Base-by-base conservation (phyloP, 2,113 vertebrate genomes). In the Synchiropus splendidus region DNA sequence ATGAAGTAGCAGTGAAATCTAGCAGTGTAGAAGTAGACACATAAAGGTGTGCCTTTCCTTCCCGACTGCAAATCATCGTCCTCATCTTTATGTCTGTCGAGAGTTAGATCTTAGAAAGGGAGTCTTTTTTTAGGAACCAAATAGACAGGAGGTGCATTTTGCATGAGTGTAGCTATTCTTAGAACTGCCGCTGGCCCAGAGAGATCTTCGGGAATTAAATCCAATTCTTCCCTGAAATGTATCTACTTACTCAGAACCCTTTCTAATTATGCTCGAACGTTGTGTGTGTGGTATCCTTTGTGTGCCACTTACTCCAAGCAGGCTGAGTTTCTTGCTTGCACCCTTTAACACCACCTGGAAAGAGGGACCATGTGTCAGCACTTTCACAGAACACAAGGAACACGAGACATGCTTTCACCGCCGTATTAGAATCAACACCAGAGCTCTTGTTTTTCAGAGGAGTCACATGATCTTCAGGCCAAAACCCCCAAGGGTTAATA, bases 331-430 rank as follows among this genome's bases (percentile, higher is more conserved):
- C 74, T 88, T 88, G 54, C 85, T 84, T 1, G 86, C 84, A 18
- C 86, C 86, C 74, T 87, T 88, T 48, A 88, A 66, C 64, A 88
- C 86, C 68, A 88, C 86, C 86, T 88, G 51, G 16, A 56, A 49
- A 14, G 17, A 10, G 12, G 30, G 45, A 41, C 10, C 44, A 40
- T n/a, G 61, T 41, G 55, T 58, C 57, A 58, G 54, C 41, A 47
- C 14, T 18, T 18, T 39, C 10, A 16, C n/a, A n/a, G 48, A 58
- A 39, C 36, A 42, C 44, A 46, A 27, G 4, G 8, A 27, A 27
- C 21, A 27, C 8, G 21, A 27, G 21, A 27, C 4, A 27, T 27
- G n/a, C n/a, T n/a, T n/a, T n/a, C n/a, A n/a, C n/a, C n/a, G n/a
- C n/a, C n/a, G n/a, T n/a, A n/a, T n/a, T n/a, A n/a, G n/a, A n/a